phyloP scores from a whole-genome alignment of 2,888 invertebrate species.

The Lysandra bellargus region DNA sequence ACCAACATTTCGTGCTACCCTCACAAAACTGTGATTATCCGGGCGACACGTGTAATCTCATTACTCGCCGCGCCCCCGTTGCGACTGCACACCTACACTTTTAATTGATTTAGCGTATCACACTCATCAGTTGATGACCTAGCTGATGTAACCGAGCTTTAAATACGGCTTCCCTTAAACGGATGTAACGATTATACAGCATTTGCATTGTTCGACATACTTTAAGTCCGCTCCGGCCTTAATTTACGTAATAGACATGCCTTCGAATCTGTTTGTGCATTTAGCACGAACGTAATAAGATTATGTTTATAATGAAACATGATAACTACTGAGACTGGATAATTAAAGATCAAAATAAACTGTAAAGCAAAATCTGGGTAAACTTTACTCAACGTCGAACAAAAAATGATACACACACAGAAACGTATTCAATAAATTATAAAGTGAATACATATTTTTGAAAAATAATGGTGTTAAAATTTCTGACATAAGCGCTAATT shows the following conservation, averaged over 20 bases:
- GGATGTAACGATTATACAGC: slow-evolving; percentile 63
- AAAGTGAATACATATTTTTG: not conserved
- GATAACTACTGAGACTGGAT: not conserved
- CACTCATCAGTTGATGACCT: slow-evolving; percentile 65
- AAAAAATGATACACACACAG: not conserved
- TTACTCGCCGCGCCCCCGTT: slow-evolving; percentile 45
- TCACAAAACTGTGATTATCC: slow-evolving; percentile 45
- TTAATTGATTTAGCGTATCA: slow-evolving; percentile 69
- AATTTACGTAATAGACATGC: slow-evolving; percentile 33
- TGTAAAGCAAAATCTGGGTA: not conserved
- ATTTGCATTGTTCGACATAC: slow-evolving; percentile 54
- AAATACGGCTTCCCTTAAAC: slow-evolving; percentile 69
- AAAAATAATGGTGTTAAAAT: not conserved
- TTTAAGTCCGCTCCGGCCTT: slow-evolving; percentile 40
- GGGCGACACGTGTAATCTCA: slow-evolving; percentile 62
- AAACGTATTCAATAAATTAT: not conserved
- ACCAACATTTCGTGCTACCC: not conserved
- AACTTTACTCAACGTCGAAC: not conserved
- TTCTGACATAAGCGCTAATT: slow-evolving; percentile 9
- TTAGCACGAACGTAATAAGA: slow-evolving; percentile 5
- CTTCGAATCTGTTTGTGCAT: slow-evolving; percentile 20
- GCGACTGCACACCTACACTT: slow-evolving; percentile 57
- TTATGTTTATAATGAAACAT: not conserved
- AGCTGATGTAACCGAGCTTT: slow-evolving; percentile 53
- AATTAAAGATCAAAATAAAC: not conserved